phyloP scores from a whole-genome alignment of 2,888 invertebrate species.

The Zelleria hepariella region DNA sequence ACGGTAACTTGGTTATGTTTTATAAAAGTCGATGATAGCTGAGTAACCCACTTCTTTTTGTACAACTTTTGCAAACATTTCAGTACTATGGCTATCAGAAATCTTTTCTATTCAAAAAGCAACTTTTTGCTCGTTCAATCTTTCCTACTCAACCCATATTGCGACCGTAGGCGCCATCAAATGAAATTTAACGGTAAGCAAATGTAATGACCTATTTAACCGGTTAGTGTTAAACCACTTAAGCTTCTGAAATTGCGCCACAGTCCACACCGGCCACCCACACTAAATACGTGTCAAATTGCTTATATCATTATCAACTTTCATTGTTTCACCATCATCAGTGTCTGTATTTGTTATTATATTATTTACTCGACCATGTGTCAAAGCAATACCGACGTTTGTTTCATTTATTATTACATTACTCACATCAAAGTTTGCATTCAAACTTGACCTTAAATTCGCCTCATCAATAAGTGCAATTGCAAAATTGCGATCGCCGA shows the following conservation, averaged over 20 bases:
- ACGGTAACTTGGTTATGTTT: slow-evolving; percentile 8
- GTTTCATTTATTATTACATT: slow-evolving; percentile 24
- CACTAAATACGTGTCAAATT: slow-evolving; percentile 62
- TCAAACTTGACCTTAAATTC: not conserved
- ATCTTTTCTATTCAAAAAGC: too few species aligned
- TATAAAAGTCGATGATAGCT: not conserved
- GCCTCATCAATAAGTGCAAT: not conserved
- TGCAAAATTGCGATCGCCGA: not conserved
- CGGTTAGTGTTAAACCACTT: slow-evolving; percentile 41
- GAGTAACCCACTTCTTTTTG: not conserved
- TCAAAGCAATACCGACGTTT: slow-evolving; percentile 53
- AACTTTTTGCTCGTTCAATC: too few species aligned
- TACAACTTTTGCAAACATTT: too few species aligned
- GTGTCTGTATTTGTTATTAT: slow-evolving; percentile 45
- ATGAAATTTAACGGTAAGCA: not conserved
- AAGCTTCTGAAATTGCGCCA: slow-evolving; percentile 39
- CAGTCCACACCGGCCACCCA: slow-evolving; percentile 47
- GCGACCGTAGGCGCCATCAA: not conserved
- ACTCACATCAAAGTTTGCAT: not conserved
- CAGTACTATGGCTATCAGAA: too few species aligned
- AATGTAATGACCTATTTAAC: slow-evolving; percentile 31
- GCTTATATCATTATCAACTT: slow-evolving; percentile 65
- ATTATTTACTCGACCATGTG: slow-evolving; percentile 40
- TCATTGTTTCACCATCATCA: slow-evolving; percentile 56
- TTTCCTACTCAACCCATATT: not conserved